Evolutionary conservation across 2,888 invertebrate species (phyloP).

Genomic region (Himalopsyche tibetana): DNA sequence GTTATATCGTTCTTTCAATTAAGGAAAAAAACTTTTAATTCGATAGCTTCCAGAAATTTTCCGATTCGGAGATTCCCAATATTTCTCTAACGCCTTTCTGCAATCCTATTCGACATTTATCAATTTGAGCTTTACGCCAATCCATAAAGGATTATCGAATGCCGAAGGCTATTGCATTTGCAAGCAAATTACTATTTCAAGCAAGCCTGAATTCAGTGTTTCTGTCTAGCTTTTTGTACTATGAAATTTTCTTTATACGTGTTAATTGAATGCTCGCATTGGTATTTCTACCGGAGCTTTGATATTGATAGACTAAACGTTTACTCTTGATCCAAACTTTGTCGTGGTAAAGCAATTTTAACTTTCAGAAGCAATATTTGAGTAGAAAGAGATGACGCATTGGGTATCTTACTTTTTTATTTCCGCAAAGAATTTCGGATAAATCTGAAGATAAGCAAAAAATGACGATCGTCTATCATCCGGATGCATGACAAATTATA

Average conservation of each 20-base stretch:
- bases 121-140: conserved; percentile 43
- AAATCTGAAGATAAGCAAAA: conserved; percentile 47
- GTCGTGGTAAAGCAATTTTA: conserved; percentile 59
- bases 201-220: neutral
- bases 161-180: neutral
- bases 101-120: conserved; percentile 46
- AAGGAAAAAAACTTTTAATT: conserved; percentile 41
- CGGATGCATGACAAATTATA: conserved; percentile 57
- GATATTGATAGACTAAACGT: neutral
- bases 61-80: conserved; percentile 30
- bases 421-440: conserved; percentile 4
- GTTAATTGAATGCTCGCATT: conserved; percentile 29
- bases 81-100: conserved; percentile 39
- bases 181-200: conserved; percentile 19
- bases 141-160: conserved; percentile 46
- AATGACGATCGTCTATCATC: conserved; percentile 54
- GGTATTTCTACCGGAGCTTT: conserved; percentile 1
- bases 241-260: neutral
- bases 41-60: conserved; percentile 38
- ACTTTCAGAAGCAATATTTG: conserved; percentile 59
- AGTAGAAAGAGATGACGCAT: conserved; percentile 50
- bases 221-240: neutral
- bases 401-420: conserved; percentile 33
- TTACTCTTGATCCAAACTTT: conserved; percentile 58
- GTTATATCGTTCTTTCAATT: conserved; percentile 40